These are phyloP conservation scores for Graptemys geographica DNA, from an alignment of 2,797 vertebrate species.

Conservation along the genomic window DNA sequence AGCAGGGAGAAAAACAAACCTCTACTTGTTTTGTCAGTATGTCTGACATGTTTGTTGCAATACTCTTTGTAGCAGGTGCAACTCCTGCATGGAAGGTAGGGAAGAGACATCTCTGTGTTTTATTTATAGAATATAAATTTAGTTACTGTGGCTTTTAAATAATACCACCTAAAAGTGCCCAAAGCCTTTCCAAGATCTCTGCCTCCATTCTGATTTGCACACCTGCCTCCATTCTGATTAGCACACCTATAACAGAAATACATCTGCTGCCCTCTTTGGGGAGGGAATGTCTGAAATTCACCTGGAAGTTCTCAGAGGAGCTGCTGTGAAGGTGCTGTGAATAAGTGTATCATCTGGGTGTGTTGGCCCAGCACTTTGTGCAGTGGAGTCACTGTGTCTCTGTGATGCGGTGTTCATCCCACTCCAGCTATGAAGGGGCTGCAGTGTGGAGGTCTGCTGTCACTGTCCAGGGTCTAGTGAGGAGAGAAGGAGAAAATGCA, in stretches of 20 bases:
- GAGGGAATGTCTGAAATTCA: slow-evolving; percentile 24
- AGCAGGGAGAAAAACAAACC: slow-evolving; percentile 16
- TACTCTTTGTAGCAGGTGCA: slow-evolving; percentile 46
- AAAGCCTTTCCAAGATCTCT: slow-evolving; percentile 5
- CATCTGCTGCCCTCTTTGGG: accelerated
- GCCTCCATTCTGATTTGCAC: not conserved
- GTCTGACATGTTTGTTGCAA: slow-evolving; percentile 41
- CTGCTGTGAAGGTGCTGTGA: not conserved
- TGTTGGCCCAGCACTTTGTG: not conserved
- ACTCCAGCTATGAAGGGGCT: not conserved
- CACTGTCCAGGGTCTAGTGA: too few species aligned
- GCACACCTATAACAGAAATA: not conserved
- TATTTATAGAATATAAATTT: slow-evolving; percentile 64
- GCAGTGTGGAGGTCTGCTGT: too few species aligned
- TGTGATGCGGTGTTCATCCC: not conserved
- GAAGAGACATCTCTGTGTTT: not conserved
- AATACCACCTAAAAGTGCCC: slow-evolving; percentile 31
- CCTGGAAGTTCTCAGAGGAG: not conserved
- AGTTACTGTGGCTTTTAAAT: slow-evolving; percentile 42
- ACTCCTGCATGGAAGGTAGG: slow-evolving; percentile 34
- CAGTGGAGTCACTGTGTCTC: not conserved
- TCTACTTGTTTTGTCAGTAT: slow-evolving; percentile 48
- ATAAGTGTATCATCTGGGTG: not conserved
- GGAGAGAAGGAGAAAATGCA: not conserved
- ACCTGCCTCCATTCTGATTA: not conserved